Evolutionary conservation across 2,113 vertebrate genomes (phyloP), one percentile per base, ranked within the genome.

Genomic region (Austrofundulus limnaeus): DNA sequence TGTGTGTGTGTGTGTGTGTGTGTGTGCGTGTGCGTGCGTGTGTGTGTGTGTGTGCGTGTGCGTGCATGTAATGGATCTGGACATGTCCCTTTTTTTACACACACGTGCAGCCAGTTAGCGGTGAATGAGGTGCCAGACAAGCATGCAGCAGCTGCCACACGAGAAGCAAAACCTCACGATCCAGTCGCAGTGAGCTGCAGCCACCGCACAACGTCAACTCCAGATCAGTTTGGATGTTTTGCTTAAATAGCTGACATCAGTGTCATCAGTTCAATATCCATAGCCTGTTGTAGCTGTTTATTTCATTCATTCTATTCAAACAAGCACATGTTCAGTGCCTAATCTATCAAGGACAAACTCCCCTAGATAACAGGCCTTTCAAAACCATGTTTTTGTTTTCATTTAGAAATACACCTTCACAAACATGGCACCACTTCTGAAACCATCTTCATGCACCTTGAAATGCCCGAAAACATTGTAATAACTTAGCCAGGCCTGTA

Each of bases 41-140:
- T 81, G 21, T 23, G 67, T 50, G 45, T 72, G 72, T 55, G 66
- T 70, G 37, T 45, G 51, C n/a, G n/a, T n/a, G n/a, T n/a, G 20
- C 15, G 63, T 60, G 20, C 46, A 50, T 73, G 75, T 70, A 70
- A 83, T 86, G 85, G 83, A 89, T 89, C 64, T 86, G 78, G 86
- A 82, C 79, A 78, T 76, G 85, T 88, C 88, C 66, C 31, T 61
- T 43, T 43, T 43, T 58, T 65, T 11, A 37, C 80, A 90, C 80
- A 90, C 92, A 92, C 89, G 83, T 92, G 92, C 84, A 89, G 87
- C 75, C 83, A 82, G 82, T 93, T 93, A 93, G 80, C 78, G 54
- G 76, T 53, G 83, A 88, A 90, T 82, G 89, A 91, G 87, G 89
- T 91, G 91, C 86, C 87, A 90, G 89, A 87, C 86, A 61, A 81